phyloP scores from a whole-genome alignment of 2,113 vertebrate genomes.

The Arvicanthis niloticus region DNA sequence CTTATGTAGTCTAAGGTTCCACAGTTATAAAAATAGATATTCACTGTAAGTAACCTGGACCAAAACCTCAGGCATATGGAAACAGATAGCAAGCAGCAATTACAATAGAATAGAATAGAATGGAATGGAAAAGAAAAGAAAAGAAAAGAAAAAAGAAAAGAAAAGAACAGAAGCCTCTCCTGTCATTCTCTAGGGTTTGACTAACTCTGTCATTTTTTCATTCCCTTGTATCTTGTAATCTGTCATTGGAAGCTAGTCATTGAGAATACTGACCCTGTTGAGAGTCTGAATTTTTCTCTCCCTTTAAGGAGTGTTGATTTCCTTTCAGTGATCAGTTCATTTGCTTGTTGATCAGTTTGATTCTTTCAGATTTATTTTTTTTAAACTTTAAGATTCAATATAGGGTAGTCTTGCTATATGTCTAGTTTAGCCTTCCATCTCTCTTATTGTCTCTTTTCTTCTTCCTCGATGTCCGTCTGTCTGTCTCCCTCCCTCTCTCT shows the following conservation, averaged over 20 bases:
- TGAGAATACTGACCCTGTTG: background rate
- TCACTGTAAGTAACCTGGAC: background rate
- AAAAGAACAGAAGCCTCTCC: background rate
- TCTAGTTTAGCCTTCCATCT: background rate
- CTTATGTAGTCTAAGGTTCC: background rate
- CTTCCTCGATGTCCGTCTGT: background rate
- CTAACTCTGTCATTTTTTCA: background rate
- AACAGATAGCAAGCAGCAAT: background rate
- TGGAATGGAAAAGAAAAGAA: no score
- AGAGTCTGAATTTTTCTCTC: slow-evolving; percentile 29
- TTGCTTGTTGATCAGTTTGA: background rate
- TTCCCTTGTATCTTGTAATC: background rate
- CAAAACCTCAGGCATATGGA: background rate
- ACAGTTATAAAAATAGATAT: background rate
- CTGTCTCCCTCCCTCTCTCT: background rate
- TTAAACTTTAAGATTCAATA: background rate
- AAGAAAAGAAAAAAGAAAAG: no score
- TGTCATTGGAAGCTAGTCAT: background rate
- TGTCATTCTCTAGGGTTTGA: background rate
- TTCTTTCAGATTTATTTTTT: background rate
- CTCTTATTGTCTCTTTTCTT: background rate
- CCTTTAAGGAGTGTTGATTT: background rate
- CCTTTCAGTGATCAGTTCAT: background rate
- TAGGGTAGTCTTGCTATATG: background rate
- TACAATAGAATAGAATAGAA: no score